Conservation (phyloP, 2,797 vertebrate species). For the Coilia nasus region DNA sequence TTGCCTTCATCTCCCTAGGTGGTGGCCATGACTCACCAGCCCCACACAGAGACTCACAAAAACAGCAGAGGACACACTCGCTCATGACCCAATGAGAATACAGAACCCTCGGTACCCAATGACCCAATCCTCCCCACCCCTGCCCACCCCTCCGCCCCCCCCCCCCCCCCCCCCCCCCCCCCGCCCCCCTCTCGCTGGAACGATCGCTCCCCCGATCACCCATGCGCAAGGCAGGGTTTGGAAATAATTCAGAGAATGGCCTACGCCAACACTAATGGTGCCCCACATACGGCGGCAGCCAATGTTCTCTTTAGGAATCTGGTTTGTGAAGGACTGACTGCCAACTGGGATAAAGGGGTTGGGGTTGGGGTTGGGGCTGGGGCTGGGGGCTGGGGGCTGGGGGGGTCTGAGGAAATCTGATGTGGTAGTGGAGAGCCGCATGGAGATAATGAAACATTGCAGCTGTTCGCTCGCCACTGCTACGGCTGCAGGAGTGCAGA, state of each 20-base stretch:
- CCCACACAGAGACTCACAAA: not conserved
- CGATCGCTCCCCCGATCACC: not conserved
- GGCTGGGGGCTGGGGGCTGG: not conserved
- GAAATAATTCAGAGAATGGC: constrained; percentile 17
- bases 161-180: not conserved
- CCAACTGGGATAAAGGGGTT: not conserved
- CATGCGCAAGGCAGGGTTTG: not conserved
- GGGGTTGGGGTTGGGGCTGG: not conserved
- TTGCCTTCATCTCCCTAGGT: constrained; percentile 7
- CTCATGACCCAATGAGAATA: not conserved
- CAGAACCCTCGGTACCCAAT: too few relatives aligned
- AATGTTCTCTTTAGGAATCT: not conserved
- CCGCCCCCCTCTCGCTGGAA: not conserved
- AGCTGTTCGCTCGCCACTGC: not conserved
- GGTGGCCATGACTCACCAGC: not conserved
- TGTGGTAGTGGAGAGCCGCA: not conserved
- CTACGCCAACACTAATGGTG: not conserved
- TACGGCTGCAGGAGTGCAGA: not conserved
- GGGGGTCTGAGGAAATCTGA: not conserved
- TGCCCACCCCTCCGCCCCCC: too few relatives aligned
- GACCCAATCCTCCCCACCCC: too few relatives aligned
- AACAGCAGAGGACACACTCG: not conserved
- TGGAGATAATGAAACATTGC: not conserved
- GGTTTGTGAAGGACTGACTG: not conserved
- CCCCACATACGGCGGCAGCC: not conserved